Base-by-base conservation (phyloP, 2,113 vertebrate species). In the Saguinus imperator region DNA sequence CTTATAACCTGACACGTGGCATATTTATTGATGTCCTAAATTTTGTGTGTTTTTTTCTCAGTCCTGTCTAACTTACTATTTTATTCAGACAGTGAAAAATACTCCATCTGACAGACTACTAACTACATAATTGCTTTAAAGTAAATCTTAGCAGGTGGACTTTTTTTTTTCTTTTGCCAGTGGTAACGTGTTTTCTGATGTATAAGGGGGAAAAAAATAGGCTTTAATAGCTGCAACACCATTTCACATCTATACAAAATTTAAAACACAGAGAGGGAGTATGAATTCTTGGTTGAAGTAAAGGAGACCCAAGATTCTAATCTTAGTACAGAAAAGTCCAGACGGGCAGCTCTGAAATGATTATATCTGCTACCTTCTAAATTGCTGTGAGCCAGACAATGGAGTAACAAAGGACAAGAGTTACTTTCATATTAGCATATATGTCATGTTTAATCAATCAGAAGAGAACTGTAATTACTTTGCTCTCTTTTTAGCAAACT, bases 361-460 rank as follows among this genome's bases (percentile, higher is more conserved):
- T 98, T 98, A 72, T 98, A 98, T 98, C 98, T 97, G 97, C 98
- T 98, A 98, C 98, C 97, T 98, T 98, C 96, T 97, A 98, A 98
- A 98, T 98, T 98, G 94, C 98, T 98, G 95, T 97, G 98, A 98
- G 97, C 96, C 96, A 98, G 98, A 98, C 73, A n/a, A 97, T 95
- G 96, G 97, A 88, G 97, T 97, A 98, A 98, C 98, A 98, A 98
- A 98, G 98, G 97, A 98, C 97, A 98, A 98, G 99, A 98, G 97
- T 98, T 97, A 98, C 97, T 98, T 98, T 98, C 94, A 94, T 99
- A 99, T 99, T 99, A 99, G 98, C 99, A 99, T 99, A 99, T 98
- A 98, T 99, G 99, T 99, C 99, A 99, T 99, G 98, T 99, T 99
- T 98, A 98, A 99, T 99, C 99, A 98, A 98, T 99, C 99, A 99